Evolutionary conservation across 2,888 invertebrate species (phyloP).

Genomic region (Drosophila hamatofila): DNA sequence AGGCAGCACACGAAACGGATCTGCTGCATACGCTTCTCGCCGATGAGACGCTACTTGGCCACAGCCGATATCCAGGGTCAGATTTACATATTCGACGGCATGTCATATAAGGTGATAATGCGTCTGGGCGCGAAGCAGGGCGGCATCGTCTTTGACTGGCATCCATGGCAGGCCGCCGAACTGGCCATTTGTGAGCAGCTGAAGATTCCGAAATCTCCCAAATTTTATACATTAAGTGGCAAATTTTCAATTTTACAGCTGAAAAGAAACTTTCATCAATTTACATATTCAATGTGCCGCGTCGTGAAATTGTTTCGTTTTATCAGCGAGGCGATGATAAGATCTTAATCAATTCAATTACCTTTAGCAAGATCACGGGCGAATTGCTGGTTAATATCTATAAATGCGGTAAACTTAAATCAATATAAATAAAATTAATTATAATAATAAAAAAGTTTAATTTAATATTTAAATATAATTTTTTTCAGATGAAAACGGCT

Average conservation of each 20-base stretch:
- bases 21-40: constrained; percentile 78
- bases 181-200: constrained; percentile 82
- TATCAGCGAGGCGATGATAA: constrained; percentile 79
- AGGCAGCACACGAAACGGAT: constrained; percentile 68
- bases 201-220: neutral
- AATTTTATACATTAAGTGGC: neutral
- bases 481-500: constrained; percentile 60
- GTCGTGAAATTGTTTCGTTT: constrained; percentile 79
- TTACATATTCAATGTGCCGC: constrained; percentile 78
- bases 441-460: neutral
- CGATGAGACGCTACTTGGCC: constrained; percentile 80
- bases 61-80: constrained; percentile 77
- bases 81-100: constrained; percentile 76
- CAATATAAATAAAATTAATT: neutral
- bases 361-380: constrained; percentile 85
- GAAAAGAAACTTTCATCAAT: constrained; percentile 81
- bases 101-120: constrained; percentile 58
- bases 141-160: constrained; percentile 84
- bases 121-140: constrained; percentile 64
- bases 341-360: constrained; percentile 81
- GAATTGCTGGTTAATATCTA: constrained; percentile 84
- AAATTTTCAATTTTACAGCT: constrained; percentile 55
- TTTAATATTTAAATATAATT: neutral
- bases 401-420: constrained; percentile 56
- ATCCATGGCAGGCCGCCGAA: constrained; percentile 85